Evolutionary conservation across 1,140 invertebrate genomes (phyloP).

Genomic region (Drosophila sechellia): DNA sequence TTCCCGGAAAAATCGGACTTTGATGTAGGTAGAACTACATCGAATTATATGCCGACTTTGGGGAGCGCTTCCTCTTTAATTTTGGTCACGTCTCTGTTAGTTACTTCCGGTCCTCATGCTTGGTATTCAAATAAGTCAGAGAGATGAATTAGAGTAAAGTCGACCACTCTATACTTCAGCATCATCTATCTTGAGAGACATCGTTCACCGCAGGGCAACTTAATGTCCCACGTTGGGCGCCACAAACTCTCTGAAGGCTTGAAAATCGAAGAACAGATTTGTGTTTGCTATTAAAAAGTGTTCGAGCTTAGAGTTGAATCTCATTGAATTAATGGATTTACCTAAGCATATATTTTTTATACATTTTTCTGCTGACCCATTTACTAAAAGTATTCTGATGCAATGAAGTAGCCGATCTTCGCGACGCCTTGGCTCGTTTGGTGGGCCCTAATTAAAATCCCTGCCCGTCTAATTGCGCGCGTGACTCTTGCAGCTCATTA

Average conservation of each 20-base stretch:
- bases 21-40: neutral
- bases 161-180: neutral
- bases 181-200: neutral
- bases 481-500: slow-evolving; percentile 63
- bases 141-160: neutral
- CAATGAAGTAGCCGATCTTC: slow-evolving; percentile 91
- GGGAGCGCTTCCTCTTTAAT: no score
- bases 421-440: slow-evolving; percentile 87
- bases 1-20: neutral
- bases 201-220: neutral
- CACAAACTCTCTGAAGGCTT: neutral
- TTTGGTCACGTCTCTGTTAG: slow-evolving; percentile 1
- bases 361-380: neutral
- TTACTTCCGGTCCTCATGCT: neutral
- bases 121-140: neutral
- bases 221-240: neutral
- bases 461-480: slow-evolving; percentile 46
- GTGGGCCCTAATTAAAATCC: slow-evolving; percentile 49
- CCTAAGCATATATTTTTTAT: neutral
- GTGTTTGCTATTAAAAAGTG: no score
- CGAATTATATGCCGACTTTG: neutral
- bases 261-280: neutral
- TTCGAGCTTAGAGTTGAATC: neutral
- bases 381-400: neutral
- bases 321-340: neutral